Evolutionary conservation across 2,113 vertebrate species (phyloP).

Genomic region (Narcine bancroftii): DNA sequence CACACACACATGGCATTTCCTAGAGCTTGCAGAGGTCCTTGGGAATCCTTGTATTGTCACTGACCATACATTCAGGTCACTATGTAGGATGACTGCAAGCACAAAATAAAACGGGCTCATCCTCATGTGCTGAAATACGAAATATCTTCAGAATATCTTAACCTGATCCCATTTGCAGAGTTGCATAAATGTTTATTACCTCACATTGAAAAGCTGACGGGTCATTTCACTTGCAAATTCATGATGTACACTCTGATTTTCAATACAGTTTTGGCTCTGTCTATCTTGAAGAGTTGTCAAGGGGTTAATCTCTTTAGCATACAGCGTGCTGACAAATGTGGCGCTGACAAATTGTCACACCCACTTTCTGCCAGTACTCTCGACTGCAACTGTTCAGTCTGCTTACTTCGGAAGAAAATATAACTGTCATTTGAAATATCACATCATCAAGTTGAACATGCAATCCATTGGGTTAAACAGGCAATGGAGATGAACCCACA

Average conservation of each 20-base stretch:
- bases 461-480: not conserved
- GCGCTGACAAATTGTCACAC: not conserved
- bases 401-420: too few relatives aligned
- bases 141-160: not conserved
- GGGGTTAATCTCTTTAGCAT: not conserved
- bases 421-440: not conserved
- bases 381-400: not conserved
- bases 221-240: not conserved
- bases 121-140: not conserved
- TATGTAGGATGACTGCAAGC: too few relatives aligned
- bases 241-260: not conserved
- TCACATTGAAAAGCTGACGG: not conserved
- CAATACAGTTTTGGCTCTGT: not conserved
- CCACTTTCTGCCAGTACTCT: not conserved
- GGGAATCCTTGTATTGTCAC: too few relatives aligned
- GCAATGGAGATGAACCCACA: not conserved
- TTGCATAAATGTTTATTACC: not conserved
- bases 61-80: too few relatives aligned
- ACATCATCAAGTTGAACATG: not conserved
- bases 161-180: not conserved
- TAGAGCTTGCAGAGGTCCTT: too few relatives aligned
- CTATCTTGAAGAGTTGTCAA: not conserved
- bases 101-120: not conserved
- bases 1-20: too few relatives aligned
- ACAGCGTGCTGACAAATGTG: not conserved